A percentile compares a stretch with the other conserved stretches of the same genome.
These are phyloP conservation scores for Helicoverpa armigera DNA, from an alignment of 1,140 invertebrate genomes.

Conservation along the genomic window DNA sequence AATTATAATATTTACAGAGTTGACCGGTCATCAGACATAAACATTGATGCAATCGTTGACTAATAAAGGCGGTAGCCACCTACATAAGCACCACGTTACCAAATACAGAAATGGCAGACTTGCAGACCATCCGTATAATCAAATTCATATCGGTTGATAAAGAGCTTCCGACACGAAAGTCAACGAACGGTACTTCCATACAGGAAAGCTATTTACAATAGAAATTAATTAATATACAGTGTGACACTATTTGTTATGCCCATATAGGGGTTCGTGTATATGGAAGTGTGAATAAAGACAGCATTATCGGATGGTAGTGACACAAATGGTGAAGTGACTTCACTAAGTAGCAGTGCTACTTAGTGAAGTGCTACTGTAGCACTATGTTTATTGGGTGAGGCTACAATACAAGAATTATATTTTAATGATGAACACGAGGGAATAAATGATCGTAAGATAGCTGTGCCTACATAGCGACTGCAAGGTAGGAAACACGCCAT, in stretches of 20 bases:
- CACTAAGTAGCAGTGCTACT: too few relatives aligned
- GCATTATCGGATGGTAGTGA: not conserved
- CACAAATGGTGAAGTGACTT: not conserved
- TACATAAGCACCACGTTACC: constrained; percentile 62
- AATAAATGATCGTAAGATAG: not conserved
- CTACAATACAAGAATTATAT: not conserved
- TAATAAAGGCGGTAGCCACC: constrained; percentile 63
- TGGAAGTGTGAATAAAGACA: constrained; percentile 53
- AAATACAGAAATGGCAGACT: constrained; percentile 63
- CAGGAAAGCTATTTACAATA: constrained; percentile 41
- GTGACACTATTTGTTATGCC: constrained; percentile 46
- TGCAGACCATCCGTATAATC: constrained; percentile 22
- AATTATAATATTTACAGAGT: constrained; percentile 23
- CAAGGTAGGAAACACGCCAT: constrained; percentile 16
- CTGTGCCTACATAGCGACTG: too few relatives aligned
- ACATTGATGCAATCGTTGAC: constrained; percentile 57
- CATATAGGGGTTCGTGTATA: constrained; percentile 40
- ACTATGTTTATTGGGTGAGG: not conserved
- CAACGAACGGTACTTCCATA: constrained; percentile 61
- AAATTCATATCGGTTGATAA: constrained; percentile 26
- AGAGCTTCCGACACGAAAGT: constrained; percentile 54
- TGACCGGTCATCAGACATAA: constrained; percentile 29
- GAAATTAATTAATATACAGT: constrained; percentile 25
- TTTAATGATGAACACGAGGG: not conserved
- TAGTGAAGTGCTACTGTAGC: too few relatives aligned